Evolutionary conservation across 1,140 invertebrate genomes (phyloP).

Genomic region (Drosophila serrata): DNA sequence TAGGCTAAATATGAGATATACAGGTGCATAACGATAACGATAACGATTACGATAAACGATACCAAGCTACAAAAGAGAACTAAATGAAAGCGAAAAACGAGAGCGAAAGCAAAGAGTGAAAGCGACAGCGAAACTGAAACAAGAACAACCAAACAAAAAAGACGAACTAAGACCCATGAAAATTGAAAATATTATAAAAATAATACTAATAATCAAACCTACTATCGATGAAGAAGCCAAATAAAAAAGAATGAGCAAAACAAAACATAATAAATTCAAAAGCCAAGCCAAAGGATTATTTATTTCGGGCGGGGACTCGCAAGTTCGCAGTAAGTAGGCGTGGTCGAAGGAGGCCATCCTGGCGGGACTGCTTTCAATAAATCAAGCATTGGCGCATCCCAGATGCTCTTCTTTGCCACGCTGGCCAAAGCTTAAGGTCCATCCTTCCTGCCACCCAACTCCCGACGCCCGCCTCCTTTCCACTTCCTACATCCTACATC

Average conservation of each 20-base stretch:
- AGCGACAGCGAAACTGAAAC: slow-evolving; percentile 12
- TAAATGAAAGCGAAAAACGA: slow-evolving; percentile 37
- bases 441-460: slow-evolving; percentile 25
- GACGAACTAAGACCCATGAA: slow-evolving; percentile 50
- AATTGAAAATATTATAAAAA: slow-evolving; percentile 62
- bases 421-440: slow-evolving; percentile 38
- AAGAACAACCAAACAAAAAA: not conserved
- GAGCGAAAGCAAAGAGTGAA: not conserved
- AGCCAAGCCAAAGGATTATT: slow-evolving; percentile 73
- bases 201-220: slow-evolving; percentile 52
- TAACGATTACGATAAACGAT: slow-evolving; percentile 57
- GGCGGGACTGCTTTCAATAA: slow-evolving; percentile 43
- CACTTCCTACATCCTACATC: not conserved
- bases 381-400: slow-evolving; percentile 78
- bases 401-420: slow-evolving; percentile 51
- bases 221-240: slow-evolving; percentile 55
- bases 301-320: slow-evolving; percentile 43
- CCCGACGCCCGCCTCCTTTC: not conserved
- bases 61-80: slow-evolving; percentile 45
- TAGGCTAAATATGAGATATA: slow-evolving; percentile 59
- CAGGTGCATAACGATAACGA: slow-evolving; percentile 64
- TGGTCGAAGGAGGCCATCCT: slow-evolving; percentile 26
- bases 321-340: slow-evolving; percentile 52
- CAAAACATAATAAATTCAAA: slow-evolving; percentile 80
- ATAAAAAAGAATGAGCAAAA: slow-evolving; percentile 38